phyloP scores from a whole-genome alignment of 2,888 invertebrate genomes.

The Heliconius sara region DNA sequence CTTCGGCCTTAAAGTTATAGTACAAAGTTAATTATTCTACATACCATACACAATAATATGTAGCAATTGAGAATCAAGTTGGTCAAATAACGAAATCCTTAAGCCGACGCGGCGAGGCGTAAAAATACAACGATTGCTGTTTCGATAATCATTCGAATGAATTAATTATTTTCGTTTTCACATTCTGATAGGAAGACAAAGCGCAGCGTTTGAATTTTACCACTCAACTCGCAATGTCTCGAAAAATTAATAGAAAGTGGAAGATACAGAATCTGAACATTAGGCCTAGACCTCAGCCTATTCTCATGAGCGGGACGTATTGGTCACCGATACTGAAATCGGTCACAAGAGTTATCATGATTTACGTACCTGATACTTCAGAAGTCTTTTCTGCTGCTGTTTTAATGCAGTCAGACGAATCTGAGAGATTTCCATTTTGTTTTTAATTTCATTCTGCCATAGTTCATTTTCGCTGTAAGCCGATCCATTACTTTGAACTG shows the following conservation, averaged over 20 bases:
- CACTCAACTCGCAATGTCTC: too few relatives aligned
- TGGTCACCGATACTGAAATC: background rate
- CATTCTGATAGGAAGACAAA: too few relatives aligned
- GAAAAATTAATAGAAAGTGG: background rate
- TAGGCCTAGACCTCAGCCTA: background rate
- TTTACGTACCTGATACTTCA: slow-evolving; percentile 74
- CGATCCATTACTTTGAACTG: slow-evolving; percentile 78
- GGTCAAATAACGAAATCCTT: too few relatives aligned
- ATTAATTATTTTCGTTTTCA: too few relatives aligned
- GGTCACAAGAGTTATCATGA: background rate
- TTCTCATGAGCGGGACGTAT: too few relatives aligned
- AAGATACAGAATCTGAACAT: too few relatives aligned
- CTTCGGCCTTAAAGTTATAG: slow-evolving; percentile 68
- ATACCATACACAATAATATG: background rate
- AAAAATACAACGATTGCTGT: too few relatives aligned
- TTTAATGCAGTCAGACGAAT: slow-evolving; percentile 83
- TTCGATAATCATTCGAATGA: too few relatives aligned
- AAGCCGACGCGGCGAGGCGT: too few relatives aligned
- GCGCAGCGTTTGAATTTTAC: too few relatives aligned
- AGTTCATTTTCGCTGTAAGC: slow-evolving; percentile 81
- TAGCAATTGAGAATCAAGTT: background rate
- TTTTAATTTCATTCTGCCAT: slow-evolving; percentile 84
- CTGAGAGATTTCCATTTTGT: slow-evolving; percentile 86
- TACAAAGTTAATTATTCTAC: background rate
- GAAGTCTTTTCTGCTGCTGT: slow-evolving; percentile 83